A percentile compares a stretch with the other conserved stretches of the same genome.
Conservation (phyloP, 2,113 vertebrate species). For the Dromas ardeola region DNA sequence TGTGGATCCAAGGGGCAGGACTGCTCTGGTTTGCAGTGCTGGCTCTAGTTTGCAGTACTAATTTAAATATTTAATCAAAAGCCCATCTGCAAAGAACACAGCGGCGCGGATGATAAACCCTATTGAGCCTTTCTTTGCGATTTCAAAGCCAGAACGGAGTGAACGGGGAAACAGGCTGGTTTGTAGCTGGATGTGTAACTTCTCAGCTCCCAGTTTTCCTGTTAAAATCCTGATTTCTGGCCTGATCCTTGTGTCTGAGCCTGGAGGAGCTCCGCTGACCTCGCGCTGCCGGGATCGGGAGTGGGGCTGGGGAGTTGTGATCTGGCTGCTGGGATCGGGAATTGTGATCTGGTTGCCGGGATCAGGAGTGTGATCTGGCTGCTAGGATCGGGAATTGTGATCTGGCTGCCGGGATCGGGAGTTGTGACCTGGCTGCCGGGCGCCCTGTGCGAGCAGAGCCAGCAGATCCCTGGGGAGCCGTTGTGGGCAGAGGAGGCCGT, state of each 20-base stretch:
- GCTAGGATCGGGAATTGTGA: too few species aligned
- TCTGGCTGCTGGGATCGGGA: too few species aligned
- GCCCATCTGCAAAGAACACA: neutral
- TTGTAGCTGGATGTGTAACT: neutral
- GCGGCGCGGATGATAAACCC: neutral
- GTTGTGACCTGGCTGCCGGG: neutral
- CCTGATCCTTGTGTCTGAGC: neutral
- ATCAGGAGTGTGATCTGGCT: too few species aligned
- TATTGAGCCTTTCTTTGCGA: rapidly evolving
- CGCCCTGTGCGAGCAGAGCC: neutral
- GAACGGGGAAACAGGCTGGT: neutral
- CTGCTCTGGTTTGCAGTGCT: neutral
- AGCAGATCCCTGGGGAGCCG: neutral
- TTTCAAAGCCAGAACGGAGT: neutral
- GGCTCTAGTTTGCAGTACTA: neutral
- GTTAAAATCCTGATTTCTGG: neutral
- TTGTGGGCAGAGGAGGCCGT: neutral
- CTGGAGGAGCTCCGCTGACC: neutral
- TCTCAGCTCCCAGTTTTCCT: neutral
- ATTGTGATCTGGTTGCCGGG: too few species aligned
- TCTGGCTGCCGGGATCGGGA: too few species aligned
- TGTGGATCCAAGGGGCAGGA: neutral
- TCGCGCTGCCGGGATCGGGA: neutral
- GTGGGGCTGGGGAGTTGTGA: neutral
- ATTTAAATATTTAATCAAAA: neutral